Evolutionary conservation across 2,797 vertebrate species (phyloP), one percentile per base, ranked within the genome.

Genomic region (Sebastes taczanowskii): DNA sequence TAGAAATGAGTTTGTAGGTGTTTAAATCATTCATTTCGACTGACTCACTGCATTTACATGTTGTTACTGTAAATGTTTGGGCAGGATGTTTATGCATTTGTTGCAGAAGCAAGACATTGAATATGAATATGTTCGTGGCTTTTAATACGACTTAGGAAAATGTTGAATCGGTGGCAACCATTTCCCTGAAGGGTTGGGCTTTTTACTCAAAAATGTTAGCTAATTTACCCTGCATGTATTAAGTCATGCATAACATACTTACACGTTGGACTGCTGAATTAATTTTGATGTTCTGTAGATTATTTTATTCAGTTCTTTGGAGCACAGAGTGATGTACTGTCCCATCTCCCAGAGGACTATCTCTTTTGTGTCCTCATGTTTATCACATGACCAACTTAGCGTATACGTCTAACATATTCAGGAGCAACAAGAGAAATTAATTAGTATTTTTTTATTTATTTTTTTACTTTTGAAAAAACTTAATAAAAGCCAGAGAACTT

Each of bases 231-330:
- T 8, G 27, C 23, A 75, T n/a, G 69, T 73, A 77, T 18, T 30
- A 79, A 90, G 67, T 91, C 91, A 92, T 88, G 89, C 92, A 89
- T 86, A 87, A 80, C 61, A 72, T n/a, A 30, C 35, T 32, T 78
- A 61, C 74, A 83, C 6, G 11, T 86, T 35, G 58, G 52, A 80
- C 23, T 60, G 14, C 83, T 91, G 84, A 92, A 83, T 90, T 34
- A 83, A 89, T 86, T 79, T 56, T 30, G 70, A 83, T 76, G 81
- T 82, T 88, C 10, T 71, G 53, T 82, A 64, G 65, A 88, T 91
- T 82, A 80, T 90, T 91, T 90, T 67, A 82, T 88, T 88, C 73
- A 84, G 71, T 76, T 89, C 65, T 86, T 84, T 83, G 80, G 77
- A 83, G 90, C 74, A 82, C 74, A 67, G 29, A 73, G 49, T 70